Base-by-base conservation (phyloP, 2,797 vertebrate species). In the Dipus sagitta region DNA sequence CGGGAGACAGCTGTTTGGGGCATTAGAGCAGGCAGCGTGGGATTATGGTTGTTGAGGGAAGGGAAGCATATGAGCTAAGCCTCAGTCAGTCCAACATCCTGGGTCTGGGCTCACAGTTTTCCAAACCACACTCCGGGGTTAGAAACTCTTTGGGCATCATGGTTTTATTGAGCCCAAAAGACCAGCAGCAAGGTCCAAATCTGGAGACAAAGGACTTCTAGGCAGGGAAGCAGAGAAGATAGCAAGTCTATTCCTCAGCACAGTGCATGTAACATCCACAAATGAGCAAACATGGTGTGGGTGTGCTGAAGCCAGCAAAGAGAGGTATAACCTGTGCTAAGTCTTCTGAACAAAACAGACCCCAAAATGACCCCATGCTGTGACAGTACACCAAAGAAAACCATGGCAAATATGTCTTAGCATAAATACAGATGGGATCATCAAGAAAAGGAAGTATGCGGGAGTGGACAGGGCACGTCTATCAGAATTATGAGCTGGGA, bases 81-180 rank as follows among this genome's bases (percentile, higher is more conserved):
- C 65, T 20, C n/a, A 14, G 17, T 17, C 28, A 28, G 4, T 28
- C 23, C 23, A 60, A 23, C 30, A 84, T 23, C 42, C 65, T 67
- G 42, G 75, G 17, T 12, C 75, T 68, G 24, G 11, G 12, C 79
- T 24, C 54, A 20, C 6, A 14, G 42, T 5, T 52, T 17, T 28
- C 42, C 47, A 67, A 64, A 62, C 58, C 60, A n/a, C 18, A 24
- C 32, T 20, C 0, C 0, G 17, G 47, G 13, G 20, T 32, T 0
- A 1, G 47, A 42, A 3, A 6, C 3, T 0, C 28, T 1, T 18
- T 30, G 15, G 6, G 23, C 60, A 30, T 18, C n/a, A 13, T 32
- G 15, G 68, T 4, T 6, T 5, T 0, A 11, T 0, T 1, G 0
- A 8, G 14, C 72, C 17, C 13, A 26, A 38, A 62, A 47, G 23